These are phyloP conservation scores for Tineola bisselliella DNA, from an alignment of 2,888 invertebrate species.

Conservation along the genomic window DNA sequence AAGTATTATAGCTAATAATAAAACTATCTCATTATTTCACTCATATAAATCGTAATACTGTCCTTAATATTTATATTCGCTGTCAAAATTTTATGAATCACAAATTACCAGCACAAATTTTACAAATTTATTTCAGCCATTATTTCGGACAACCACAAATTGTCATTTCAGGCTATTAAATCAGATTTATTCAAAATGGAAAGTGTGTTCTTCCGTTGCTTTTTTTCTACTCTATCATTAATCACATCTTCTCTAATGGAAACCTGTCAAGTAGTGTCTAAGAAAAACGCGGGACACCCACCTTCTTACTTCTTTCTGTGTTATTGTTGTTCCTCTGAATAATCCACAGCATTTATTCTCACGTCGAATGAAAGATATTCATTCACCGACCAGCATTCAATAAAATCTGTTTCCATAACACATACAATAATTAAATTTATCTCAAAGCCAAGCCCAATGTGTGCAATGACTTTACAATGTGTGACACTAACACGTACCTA, in stretches of 20 bases:
- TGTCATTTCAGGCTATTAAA: constrained; percentile 11
- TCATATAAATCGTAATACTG: background rate
- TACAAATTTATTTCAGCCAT: background rate
- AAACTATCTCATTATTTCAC: background rate
- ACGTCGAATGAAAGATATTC: background rate
- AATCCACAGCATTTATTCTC: constrained; percentile 1
- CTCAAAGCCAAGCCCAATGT: too few relatives aligned
- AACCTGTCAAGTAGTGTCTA: constrained; percentile 30
- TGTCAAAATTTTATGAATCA: background rate
- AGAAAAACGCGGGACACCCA: constrained; percentile 19
- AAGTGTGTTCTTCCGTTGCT: constrained; percentile 13
- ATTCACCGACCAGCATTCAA: background rate
- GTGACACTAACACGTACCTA: too few relatives aligned
- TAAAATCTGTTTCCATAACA: background rate
- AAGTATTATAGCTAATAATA: too few relatives aligned
- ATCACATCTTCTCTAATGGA: constrained; percentile 32
- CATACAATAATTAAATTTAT: too few relatives aligned
- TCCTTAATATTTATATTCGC: background rate
- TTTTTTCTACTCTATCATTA: constrained; percentile 23
- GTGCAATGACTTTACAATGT: too few relatives aligned
- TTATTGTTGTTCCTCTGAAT: constrained; percentile 12
- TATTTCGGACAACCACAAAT: background rate
- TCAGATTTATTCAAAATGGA: constrained; percentile 17
- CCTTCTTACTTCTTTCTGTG: constrained; percentile 19
- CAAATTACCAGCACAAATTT: background rate